Evolutionary conservation across 2,797 vertebrate species (phyloP), one percentile per base, ranked within the genome.

Genomic region (Euphonia xanthogaster): DNA sequence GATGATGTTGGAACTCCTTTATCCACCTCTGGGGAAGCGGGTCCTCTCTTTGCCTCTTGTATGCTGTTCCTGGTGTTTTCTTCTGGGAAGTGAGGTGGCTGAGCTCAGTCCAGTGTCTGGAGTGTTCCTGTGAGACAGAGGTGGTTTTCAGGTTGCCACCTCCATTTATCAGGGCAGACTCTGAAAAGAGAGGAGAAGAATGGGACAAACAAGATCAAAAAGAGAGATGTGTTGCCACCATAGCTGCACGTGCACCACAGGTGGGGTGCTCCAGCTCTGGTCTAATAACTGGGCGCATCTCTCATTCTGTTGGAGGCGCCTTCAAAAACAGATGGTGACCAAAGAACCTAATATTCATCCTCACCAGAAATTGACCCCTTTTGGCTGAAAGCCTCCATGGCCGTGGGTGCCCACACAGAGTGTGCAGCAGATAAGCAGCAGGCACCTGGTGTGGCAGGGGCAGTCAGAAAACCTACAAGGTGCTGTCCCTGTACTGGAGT

Each of bases 381-480:
- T 30, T 42, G 45, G 21, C 31, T 50, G 37, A 35, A 68, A 35
- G 13, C 20, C 37, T 67, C 24, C 3, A 33, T 0, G 0, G 16
- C 44, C 31, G 42, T 1, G 1, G 13, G 20, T 58, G 63, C 37
- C 15, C 35, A 24, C 20, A 28, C 53, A 24, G 20, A 50, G 16
- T 50, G 13, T 68, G 65, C 25, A 30, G 6, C 35, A 57, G 44
- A 28, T 48, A 23, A 39, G 9, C 30, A 40, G 5, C 25, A 60
- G 54, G 20, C 6, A 13, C 37, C 42, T 58, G 30, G 15, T 0
- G 0, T 57, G 53, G 35, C 53, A 40, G 35, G 30, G 53, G 1
- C 54, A 50, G 10, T 24, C 54, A 42, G 16, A 42, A 68, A 60
- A 42, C 37, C 37, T 42, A 2, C 37, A 50, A 35, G 25, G 10